Evolutionary conservation across 2,888 invertebrate genomes (phyloP), one percentile per base, ranked within the genome.

Genomic region (Halictus ligatus): DNA sequence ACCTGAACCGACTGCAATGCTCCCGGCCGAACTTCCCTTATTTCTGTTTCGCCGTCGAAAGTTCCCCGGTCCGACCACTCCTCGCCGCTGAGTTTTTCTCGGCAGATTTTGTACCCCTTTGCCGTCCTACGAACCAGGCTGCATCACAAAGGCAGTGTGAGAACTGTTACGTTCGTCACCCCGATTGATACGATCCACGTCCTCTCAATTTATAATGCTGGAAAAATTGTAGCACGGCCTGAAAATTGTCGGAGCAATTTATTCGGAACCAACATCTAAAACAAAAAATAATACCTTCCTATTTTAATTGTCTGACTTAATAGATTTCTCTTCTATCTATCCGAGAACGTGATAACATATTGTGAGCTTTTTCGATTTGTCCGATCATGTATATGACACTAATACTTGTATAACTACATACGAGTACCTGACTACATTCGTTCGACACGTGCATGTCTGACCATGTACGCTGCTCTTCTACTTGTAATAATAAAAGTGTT

Each of bases 21-120:
- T 77, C 77, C 54, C 64, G 48, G 71, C 58, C 74, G 84, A 87
- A 78, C 89, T 86, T 86, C 88, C 86, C 83, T 80, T 80, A 21
- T 69, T 90, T 89, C 91, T 86, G 80, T 89, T 91, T 78, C 78
- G 78, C 84, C 87, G 78, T 81, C 85, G 90, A 90, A 89, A 90
- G 72, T 90, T 89, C 79, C 35, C 29, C 69, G 82, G 76, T 76
- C 75, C 76, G 64, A 60, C 78, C 60, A 25, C n/a, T 29, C 21
- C 21, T 54, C 73, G 73, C 58, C 50, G 72, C 54, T 50, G 78
- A 77, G 78, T 79, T 58, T n/a, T 46, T 67, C 54, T 64, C 76
- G 71, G 67, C 80, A 29, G 35, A 82, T 85, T 84, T 79, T 73
- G 54, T 78, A 54, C 84, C 69, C 15, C 15, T 29, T 18, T 29